Evolutionary conservation across 2,797 vertebrate species (phyloP).

Genomic region (Dipus sagitta): DNA sequence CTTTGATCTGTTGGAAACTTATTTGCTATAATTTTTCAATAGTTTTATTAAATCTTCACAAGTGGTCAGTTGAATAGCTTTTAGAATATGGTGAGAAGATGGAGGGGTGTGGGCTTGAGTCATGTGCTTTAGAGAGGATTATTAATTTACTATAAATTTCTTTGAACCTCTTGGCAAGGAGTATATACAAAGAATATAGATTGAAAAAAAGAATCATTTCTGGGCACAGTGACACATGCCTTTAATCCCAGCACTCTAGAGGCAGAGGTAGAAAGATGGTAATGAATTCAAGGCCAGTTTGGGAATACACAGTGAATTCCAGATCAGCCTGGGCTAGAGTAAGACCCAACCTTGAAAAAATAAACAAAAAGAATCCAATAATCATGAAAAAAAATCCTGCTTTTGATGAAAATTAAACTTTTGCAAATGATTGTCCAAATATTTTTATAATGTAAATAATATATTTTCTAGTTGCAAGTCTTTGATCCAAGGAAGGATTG

Average conservation of each 20-base stretch:
- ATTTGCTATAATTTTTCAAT: constrained; percentile 40
- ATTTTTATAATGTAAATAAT: not conserved
- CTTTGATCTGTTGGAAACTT: not conserved
- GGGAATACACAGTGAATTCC: no score
- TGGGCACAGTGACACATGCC: no score
- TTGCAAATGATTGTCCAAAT: constrained; percentile 29
- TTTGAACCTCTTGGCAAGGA: constrained; percentile 50
- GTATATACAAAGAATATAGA: not conserved
- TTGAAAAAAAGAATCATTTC: not conserved
- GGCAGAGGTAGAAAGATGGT: no score
- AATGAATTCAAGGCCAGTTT: no score
- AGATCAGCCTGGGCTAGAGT: no score
- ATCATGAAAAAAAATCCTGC: not conserved
- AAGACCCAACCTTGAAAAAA: no score
- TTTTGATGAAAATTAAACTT: constrained; percentile 30
- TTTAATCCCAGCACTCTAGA: no score
- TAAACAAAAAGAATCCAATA: no score
- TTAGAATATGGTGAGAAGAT: constrained; percentile 16
- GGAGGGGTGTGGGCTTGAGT: not conserved
- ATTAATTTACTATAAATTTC: constrained; percentile 1
- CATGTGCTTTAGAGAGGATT: constrained; percentile 25
- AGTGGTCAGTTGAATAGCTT: not conserved
- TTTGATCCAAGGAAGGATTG: not conserved
- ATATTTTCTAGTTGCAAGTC: not conserved
- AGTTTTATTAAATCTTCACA: constrained; percentile 9